Conservation (phyloP, 2,888 invertebrate species). For the Aphodius granarius region DNA sequence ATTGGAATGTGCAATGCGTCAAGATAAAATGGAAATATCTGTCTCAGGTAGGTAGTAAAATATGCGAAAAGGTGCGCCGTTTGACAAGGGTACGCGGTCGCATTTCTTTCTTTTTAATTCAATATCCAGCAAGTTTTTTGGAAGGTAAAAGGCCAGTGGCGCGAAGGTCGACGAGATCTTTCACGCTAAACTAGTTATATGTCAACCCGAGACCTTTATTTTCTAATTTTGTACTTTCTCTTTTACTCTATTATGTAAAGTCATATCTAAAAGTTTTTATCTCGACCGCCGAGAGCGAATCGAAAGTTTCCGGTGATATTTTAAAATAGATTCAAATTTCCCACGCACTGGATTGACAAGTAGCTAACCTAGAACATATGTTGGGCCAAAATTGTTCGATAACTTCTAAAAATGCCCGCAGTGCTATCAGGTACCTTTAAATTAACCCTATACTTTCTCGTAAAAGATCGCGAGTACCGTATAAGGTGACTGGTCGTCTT, state of each 20-base stretch:
- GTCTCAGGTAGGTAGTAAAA: neutral
- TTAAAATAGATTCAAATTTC: neutral
- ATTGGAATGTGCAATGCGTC: too few relatives aligned
- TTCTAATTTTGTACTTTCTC: constrained; percentile 46
- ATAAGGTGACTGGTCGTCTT: constrained; percentile 6
- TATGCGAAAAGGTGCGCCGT: neutral
- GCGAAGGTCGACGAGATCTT: neutral
- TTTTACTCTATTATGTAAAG: constrained; percentile 31
- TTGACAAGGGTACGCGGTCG: neutral
- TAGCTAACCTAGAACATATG: constrained; percentile 20
- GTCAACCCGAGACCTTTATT: constrained; percentile 45
- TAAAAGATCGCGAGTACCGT: neutral
- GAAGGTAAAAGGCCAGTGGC: neutral
- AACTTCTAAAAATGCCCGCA: neutral
- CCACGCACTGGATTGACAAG: constrained; percentile 6
- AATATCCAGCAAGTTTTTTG: neutral
- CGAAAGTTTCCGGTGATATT: neutral
- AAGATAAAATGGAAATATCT: neutral
- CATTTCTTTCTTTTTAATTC: neutral
- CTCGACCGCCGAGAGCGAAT: neutral
- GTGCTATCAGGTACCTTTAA: neutral
- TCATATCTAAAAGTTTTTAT: neutral
- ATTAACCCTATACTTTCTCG: neutral
- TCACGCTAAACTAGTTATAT: constrained; percentile 25
- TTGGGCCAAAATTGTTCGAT: neutral